These are phyloP conservation scores for Serilophus lunatus DNA, from an alignment of 2,113 vertebrate species.

Conservation along the genomic window DNA sequence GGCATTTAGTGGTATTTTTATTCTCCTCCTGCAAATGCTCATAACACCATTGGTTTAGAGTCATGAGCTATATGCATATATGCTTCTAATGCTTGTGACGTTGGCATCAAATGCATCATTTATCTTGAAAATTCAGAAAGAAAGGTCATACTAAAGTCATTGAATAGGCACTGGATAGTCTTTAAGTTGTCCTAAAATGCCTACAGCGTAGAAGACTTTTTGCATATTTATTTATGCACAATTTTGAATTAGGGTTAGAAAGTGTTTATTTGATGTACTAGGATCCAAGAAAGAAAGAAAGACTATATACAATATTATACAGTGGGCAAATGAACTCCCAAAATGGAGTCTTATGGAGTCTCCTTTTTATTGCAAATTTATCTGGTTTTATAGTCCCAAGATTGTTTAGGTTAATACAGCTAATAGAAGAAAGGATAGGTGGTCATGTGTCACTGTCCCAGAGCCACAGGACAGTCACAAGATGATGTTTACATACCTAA, in stretches of 20 bases:
- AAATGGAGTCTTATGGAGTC: too few species aligned
- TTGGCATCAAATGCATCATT: neutral
- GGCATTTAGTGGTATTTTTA: neutral
- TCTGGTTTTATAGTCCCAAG: too few species aligned
- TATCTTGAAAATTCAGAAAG: conserved; percentile 8
- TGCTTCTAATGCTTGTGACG: neutral
- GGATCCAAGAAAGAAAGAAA: too few species aligned
- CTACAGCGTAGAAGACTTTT: neutral
- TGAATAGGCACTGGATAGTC: neutral
- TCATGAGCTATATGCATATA: neutral
- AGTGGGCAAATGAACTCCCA: too few species aligned
- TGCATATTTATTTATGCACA: neutral
- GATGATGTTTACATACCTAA: too few species aligned
- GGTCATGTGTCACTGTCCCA: too few species aligned
- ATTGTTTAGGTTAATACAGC: too few species aligned
- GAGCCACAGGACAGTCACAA: too few species aligned
- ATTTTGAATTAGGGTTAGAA: neutral
- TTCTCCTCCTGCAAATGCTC: neutral
- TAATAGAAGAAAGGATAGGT: too few species aligned
- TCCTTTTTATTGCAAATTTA: too few species aligned
- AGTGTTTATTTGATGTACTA: neutral
- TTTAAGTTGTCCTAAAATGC: neutral
- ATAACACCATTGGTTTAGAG: neutral
- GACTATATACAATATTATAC: too few species aligned
- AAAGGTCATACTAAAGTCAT: conserved; percentile 8